Conservation (phyloP, 2,888 invertebrate species). For the Lissonota sp. region DNA sequence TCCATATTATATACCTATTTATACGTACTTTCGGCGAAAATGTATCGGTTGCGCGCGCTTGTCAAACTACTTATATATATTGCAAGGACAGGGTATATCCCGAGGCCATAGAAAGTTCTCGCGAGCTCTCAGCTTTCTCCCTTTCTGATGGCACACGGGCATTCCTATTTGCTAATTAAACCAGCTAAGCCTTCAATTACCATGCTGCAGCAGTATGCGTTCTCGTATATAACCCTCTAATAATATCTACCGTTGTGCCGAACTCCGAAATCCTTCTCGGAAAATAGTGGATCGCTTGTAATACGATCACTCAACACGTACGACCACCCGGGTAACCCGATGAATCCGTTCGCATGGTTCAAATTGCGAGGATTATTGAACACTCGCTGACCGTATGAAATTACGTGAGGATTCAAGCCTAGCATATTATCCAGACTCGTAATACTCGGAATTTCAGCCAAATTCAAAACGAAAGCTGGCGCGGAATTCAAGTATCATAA, state of each 20-base stretch:
- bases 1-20: background rate
- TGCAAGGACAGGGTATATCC: background rate
- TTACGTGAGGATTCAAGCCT: no score
- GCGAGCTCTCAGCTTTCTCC: constrained; percentile 28
- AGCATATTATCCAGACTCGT: no score
- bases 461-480: no score
- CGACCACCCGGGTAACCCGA: no score
- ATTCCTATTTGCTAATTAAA: constrained; percentile 58
- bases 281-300: constrained; percentile 16
- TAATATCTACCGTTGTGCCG: constrained; percentile 45
- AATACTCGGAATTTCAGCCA: no score
- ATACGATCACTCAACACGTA: constrained; percentile 40
- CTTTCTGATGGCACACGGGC: constrained; percentile 6
- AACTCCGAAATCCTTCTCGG: constrained; percentile 33
- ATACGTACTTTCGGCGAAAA: background rate
- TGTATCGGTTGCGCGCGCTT: constrained; percentile 32
- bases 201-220: constrained; percentile 23
- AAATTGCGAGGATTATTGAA: no score
- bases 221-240: constrained; percentile 26
- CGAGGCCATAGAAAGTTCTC: constrained; percentile 53
- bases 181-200: constrained; percentile 47
- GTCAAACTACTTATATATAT: constrained; percentile 41
- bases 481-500: no score
- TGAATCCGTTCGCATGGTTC: no score
- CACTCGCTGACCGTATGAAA: no score